Evolutionary conservation across 1,140 invertebrate genomes (phyloP).

Genomic region (Caenorhabditis latens): DNA sequence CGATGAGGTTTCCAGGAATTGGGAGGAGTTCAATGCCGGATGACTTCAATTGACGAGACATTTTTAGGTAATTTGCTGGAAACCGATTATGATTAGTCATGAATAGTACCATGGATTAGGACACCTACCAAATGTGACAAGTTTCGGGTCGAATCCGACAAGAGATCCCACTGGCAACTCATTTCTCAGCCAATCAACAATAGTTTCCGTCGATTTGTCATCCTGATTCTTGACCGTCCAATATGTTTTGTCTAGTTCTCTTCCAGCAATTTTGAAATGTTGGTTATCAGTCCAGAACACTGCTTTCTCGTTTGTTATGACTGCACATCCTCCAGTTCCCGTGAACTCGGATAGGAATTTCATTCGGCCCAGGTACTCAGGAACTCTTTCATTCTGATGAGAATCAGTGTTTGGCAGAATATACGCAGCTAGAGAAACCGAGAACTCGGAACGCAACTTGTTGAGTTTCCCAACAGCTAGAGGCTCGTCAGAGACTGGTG

Average conservation of each 20-base stretch:
- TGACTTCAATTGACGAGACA: slow-evolving; percentile 64
- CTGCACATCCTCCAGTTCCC: slow-evolving; percentile 87
- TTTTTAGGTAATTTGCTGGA: neutral
- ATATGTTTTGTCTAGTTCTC: slow-evolving; percentile 63
- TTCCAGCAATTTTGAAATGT: slow-evolving; percentile 80
- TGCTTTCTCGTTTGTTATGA: slow-evolving; percentile 86
- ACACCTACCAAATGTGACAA: neutral
- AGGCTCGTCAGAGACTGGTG: too few relatives aligned
- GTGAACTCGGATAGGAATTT: slow-evolving; percentile 89
- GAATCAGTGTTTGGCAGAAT: slow-evolving; percentile 75
- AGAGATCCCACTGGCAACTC: slow-evolving; percentile 64
- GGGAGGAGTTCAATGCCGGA: slow-evolving; percentile 55
- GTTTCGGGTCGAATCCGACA: slow-evolving; percentile 73
- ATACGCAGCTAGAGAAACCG: slow-evolving; percentile 67
- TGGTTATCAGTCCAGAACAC: slow-evolving; percentile 95
- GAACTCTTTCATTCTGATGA: slow-evolving; percentile 89
- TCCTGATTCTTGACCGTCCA: slow-evolving; percentile 75
- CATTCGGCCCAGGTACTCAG: slow-evolving; percentile 85
- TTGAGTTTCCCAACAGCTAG: slow-evolving; percentile 29
- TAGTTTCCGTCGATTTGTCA: slow-evolving; percentile 55
- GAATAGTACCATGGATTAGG: too few relatives aligned
- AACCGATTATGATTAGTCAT: too few relatives aligned
- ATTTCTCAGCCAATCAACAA: slow-evolving; percentile 70
- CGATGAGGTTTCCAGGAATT: slow-evolving; percentile 72
- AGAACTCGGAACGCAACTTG: neutral